Percentiles rank a stretch among this genome's conserved stretches.
phyloP scores from a whole-genome alignment of 2,113 vertebrate genomes.

The Salvelinus namaycush region DNA sequence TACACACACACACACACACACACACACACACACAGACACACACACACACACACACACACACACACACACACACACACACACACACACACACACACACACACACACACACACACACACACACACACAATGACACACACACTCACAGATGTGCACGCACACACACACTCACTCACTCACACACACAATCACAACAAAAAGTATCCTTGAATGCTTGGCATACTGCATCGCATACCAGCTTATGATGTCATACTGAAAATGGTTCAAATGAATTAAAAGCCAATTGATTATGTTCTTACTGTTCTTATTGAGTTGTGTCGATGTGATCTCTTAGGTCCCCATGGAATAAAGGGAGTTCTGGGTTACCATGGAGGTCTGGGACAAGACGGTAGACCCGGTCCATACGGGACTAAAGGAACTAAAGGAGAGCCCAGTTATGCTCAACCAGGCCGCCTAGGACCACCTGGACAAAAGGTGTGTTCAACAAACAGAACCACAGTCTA shows the following conservation, averaged over 20 bases:
- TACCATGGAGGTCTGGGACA: conserved; percentile 70
- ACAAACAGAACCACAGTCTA: background rate
- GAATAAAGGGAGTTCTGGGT: conserved; percentile 76
- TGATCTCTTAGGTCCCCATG: conserved; percentile 73
- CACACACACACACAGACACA: background rate
- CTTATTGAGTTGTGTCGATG: background rate
- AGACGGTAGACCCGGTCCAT: conserved; percentile 69
- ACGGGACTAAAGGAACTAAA: conserved; percentile 75
- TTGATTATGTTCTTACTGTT: background rate
- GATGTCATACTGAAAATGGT: no score
- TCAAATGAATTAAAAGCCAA: no score
- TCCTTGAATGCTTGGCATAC: no score
- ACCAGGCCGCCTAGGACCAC: conserved; percentile 70
- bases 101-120: background rate
- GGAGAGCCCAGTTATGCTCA: conserved; percentile 73
- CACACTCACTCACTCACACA: background rate
- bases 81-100: background rate
- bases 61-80: background rate
- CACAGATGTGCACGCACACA: background rate
- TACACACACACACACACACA: background rate
- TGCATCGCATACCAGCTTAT: no score
- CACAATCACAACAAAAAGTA: background rate
- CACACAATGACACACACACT: background rate
- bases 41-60: background rate
- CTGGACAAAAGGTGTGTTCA: conserved; percentile 80